Conservation (phyloP, 2,113 vertebrate genomes). For the Nettapus auritus region DNA sequence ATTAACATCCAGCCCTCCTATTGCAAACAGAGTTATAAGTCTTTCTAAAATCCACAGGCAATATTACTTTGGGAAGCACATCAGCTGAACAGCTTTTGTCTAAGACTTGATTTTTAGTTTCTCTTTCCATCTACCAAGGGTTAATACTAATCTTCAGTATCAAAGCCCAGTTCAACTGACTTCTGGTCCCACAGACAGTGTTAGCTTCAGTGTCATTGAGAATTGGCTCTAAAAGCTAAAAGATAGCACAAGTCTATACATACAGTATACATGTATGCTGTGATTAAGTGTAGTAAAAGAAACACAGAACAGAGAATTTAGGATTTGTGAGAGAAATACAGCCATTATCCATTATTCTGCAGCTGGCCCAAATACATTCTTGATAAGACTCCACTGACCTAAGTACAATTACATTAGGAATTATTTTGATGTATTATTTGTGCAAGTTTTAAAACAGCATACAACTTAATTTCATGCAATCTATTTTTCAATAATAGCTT, state of each 20-base stretch:
- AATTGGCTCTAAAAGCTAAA: background rate
- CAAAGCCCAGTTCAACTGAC: background rate
- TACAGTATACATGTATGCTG: accelerated
- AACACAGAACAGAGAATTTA: background rate
- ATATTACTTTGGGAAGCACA: background rate
- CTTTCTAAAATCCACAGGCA: background rate
- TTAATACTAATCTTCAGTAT: background rate
- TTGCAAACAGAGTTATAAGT: background rate
- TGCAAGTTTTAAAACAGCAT: background rate
- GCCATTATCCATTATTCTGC: background rate
- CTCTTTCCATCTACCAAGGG: background rate
- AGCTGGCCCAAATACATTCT: background rate
- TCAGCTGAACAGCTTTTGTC: background rate
- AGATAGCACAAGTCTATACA: background rate
- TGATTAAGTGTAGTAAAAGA: background rate
- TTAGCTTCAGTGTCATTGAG: background rate
- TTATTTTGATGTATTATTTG: background rate
- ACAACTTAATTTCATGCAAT: background rate
- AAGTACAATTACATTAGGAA: background rate
- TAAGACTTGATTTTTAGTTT: background rate
- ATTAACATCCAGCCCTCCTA: background rate
- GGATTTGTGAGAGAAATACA: background rate
- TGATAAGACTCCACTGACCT: background rate
- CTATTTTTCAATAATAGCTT: background rate
- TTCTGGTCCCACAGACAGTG: background rate